Percentiles rank a stretch among this genome's conserved stretches.
Conservation (phyloP, 2,888 invertebrate species). For the Sepioteuthis lessoniana region DNA sequence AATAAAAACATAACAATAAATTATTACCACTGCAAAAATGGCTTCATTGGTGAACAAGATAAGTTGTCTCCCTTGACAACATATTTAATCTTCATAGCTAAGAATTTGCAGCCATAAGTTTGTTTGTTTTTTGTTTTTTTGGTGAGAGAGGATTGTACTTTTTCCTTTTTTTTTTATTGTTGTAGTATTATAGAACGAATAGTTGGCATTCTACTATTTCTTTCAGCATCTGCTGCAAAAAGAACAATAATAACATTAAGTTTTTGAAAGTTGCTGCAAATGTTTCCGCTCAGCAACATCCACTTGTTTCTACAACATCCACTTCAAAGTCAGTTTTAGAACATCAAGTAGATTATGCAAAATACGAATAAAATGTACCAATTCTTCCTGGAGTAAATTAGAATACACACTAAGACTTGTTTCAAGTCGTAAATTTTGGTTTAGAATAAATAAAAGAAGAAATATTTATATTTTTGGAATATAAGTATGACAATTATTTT, state of each 20-base stretch:
- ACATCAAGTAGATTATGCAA: neutral
- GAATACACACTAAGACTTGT: neutral
- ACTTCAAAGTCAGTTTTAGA: neutral
- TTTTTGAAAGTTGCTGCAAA: neutral
- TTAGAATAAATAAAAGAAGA: neutral
- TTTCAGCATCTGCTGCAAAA: neutral
- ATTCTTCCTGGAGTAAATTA: neutral
- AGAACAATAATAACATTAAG: neutral
- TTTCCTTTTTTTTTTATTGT: neutral
- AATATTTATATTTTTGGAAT: neutral
- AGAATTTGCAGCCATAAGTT: neutral
- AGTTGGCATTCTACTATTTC: neutral
- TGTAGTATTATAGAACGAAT: neutral
- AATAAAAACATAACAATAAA: neutral
- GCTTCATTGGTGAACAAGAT: slow-evolving; percentile 3
- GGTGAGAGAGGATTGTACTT: neutral
- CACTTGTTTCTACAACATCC: too few relatives aligned
- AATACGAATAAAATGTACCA: neutral
- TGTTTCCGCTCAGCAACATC: neutral
- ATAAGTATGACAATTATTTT: neutral
- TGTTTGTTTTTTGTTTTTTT: too few relatives aligned
- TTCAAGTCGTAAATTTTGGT: neutral
- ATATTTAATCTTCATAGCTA: neutral
- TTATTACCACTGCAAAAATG: neutral
- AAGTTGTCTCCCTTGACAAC: neutral